Base-by-base conservation (phyloP, 2,888 invertebrate genomes). In the Eristalis tenax region DNA sequence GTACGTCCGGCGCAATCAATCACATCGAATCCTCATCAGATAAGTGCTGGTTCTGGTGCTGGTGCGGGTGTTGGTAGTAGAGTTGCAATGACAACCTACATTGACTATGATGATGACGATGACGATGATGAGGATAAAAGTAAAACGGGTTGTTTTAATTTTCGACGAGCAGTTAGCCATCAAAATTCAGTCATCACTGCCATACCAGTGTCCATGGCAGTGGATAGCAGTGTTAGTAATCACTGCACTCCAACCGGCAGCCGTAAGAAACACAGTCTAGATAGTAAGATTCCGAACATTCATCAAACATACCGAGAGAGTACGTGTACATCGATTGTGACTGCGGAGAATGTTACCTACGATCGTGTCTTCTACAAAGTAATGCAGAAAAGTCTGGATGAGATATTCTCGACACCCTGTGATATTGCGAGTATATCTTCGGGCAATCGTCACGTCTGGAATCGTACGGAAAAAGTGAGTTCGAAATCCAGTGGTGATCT, bases 401-500 rank as follows among this genome's bases (percentile, higher is more conserved):
- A 93, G 83, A 91, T 93, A 18, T 91, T 92, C 82, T 91, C 92
- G 5, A 76, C 89, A 18, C 86, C 90, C 50, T 88, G 89, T 73
- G 83, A 81, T 65, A 83, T 82, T 63, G 77, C 84, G 11, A 78
- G 74, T 2, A 86, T 78, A 64, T 87, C 87, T 0, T 80, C 87
- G 32, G 76, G 78, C 2, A 89, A 82, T 70, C 89, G 89, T 59
- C 88, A 79, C 23, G 89, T 89, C 56, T 90, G 91, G 89, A 90
- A 90, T 61, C 90, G 91, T 65, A 74, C 90, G 1, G 91, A 93
- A 63, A 90, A 91, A 26, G 90, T 92, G 0, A 93, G 91, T 88
- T 93, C 93, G 8, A 93, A 93, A 74, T 93, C 93, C 0, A 93
- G 93, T 71, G 92, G 92, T 1, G 93, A 93, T 88, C 89, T 93